Evolutionary conservation across 2,797 vertebrate genomes (phyloP), one percentile per base, ranked within the genome.

Genomic region (Amblyopsis hoosieri): DNA sequence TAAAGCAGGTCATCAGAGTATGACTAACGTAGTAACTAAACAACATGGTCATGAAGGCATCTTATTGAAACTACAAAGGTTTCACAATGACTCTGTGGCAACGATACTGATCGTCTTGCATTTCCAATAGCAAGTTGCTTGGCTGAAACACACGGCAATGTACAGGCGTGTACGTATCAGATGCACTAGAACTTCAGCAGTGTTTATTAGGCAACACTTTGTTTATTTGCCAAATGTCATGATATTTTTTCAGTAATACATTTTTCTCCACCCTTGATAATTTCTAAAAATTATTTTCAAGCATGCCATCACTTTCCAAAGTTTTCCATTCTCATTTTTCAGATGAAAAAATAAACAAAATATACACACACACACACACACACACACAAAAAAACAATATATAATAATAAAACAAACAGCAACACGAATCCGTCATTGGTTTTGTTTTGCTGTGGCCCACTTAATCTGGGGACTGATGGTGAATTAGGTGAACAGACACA

Each of bases 161-260:
- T 8, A 37, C 59, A 14, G 57, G 61, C 54, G 17, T 1, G 0
- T 8, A 58, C 48, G 57, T 47, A 33, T 70, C 55, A 37, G 70
- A 74, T 63, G 64, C 70, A 54, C 61, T 55, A 50, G 71, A 63
- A 82, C 53, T 64, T 69, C 62, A 78, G 45, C 61, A 60, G 54
- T 8, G 3, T 57, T 23, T 23, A 23, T 23, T 52, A 61, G 66
- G 52, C 66, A 72, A 65, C 64, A 55, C 60, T 81, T 82, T 71
- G 67, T 72, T 78, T 78, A 66, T 45, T 57, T 56, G 66, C 67
- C 81, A 66, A 77, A 80, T 76, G 75, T 72, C 76, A 45, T 51
- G 62, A 81, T 78, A 17, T 48, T 64, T 66, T 79, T 58, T 72
- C 64, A 64, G 50, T 72, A 79, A 82, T 61, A 72, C 69, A 54